phyloP scores from a whole-genome alignment of 2,888 invertebrate genomes.

The Noctua comes region DNA sequence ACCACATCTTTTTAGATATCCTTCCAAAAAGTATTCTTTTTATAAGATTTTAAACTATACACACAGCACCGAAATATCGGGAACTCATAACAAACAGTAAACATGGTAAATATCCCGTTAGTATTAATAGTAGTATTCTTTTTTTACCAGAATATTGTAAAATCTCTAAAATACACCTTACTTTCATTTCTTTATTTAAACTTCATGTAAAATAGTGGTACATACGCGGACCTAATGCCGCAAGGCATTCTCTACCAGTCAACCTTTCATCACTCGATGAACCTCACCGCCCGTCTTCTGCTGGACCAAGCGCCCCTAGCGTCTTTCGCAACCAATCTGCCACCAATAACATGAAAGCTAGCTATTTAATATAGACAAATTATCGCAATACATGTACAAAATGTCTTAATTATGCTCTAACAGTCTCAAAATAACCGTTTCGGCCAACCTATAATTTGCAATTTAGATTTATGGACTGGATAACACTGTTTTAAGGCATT shows the following conservation, averaged over 20 bases:
- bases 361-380: conserved; percentile 5
- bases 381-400: background rate
- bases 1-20: too few relatives aligned
- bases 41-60: too few relatives aligned
- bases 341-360: background rate
- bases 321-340: background rate
- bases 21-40: too few relatives aligned
- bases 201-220: too few relatives aligned
- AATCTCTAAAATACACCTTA: background rate
- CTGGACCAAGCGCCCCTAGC: background rate
- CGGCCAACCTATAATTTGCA: conserved; percentile 20
- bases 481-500: conserved; percentile 8
- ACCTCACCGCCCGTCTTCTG: background rate
- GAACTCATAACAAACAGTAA: too few relatives aligned
- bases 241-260: too few relatives aligned
- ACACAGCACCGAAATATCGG: too few relatives aligned
- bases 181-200: too few relatives aligned
- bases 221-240: too few relatives aligned
- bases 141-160: background rate
- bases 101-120: too few relatives aligned
- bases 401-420: conserved; percentile 13
- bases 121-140: too few relatives aligned
- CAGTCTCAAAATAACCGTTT: conserved; percentile 1
- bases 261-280: too few relatives aligned
- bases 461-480: conserved; percentile 36